Evolutionary conservation across 2,113 vertebrate genomes (phyloP).

Genomic region (Oreotragus oreotragus): DNA sequence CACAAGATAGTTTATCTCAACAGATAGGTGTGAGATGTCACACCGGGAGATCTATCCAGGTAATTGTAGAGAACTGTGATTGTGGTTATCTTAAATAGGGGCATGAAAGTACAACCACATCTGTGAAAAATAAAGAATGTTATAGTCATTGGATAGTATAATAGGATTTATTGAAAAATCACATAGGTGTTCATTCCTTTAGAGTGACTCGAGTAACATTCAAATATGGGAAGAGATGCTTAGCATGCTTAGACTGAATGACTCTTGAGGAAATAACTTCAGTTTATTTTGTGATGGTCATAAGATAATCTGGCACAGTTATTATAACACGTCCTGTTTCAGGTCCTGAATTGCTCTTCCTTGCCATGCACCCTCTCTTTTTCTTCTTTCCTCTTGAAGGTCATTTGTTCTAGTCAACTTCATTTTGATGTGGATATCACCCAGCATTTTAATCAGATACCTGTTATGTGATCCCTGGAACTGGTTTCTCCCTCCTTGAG

Average conservation of each 20-base stretch:
- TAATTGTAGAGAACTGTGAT: not conserved
- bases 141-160: not conserved
- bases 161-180: conserved; percentile 1
- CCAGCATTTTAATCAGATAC: not conserved
- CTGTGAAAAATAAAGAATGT: not conserved
- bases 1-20: not conserved
- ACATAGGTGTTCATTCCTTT: conserved; percentile 46
- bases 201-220: not conserved
- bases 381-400: not conserved
- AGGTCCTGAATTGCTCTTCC: not conserved
- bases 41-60: not conserved
- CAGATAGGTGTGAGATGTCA: not conserved
- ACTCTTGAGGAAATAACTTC: not conserved
- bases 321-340: not conserved
- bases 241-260: not conserved
- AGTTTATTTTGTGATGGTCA: not conserved
- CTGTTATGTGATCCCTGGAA: not conserved
- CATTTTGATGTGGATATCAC: not conserved
- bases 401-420: not conserved
- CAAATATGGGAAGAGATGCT: conserved; percentile 39
- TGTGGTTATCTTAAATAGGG: not conserved
- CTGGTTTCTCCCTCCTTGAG: not conserved
- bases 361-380: not conserved
- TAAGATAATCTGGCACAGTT: not conserved
- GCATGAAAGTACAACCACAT: not conserved